Evolutionary conservation across 2,888 invertebrate species (phyloP).

Genomic region (Graphium colonna): DNA sequence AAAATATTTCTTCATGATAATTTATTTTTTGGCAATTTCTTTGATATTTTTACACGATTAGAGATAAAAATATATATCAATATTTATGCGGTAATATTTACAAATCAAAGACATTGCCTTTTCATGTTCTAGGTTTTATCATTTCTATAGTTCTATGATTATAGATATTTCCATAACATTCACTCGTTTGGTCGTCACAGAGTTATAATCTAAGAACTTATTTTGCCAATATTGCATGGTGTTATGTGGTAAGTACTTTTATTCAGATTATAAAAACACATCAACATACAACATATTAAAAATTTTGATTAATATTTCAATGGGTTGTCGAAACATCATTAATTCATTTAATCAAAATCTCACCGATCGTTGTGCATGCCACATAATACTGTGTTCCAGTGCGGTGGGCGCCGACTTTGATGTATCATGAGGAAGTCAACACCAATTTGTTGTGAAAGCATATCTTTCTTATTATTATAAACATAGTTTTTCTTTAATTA

Average conservation of each 20-base stretch:
- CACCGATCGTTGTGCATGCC: constrained; percentile 58
- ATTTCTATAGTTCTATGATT: constrained; percentile 30
- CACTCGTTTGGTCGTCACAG: constrained; percentile 13
- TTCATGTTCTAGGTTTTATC: constrained; percentile 6
- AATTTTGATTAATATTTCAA: neutral
- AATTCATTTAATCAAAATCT: constrained; percentile 19
- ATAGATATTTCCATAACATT: constrained; percentile 13
- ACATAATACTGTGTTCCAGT: constrained; percentile 75
- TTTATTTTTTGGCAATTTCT: constrained; percentile 40
- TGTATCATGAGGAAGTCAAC: constrained; percentile 64
- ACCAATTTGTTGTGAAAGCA: constrained; percentile 67
- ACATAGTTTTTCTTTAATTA: too few relatives aligned
- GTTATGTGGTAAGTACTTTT: constrained; percentile 67
- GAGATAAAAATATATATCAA: neutral
- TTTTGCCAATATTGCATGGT: constrained; percentile 60
- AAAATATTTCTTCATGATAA: constrained; percentile 73
- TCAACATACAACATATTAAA: too few relatives aligned
- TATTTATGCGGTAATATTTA: constrained; percentile 6
- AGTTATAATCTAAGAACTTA: constrained; percentile 38
- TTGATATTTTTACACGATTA: constrained; percentile 25
- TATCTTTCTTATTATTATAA: constrained; percentile 26
- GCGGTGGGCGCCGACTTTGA: constrained; percentile 54
- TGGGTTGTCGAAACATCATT: constrained; percentile 24
- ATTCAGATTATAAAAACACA: constrained; percentile 21
- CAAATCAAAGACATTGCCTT: constrained; percentile 28